A percentile compares a stretch with the other conserved stretches of the same genome.
Conservation (phyloP, 2,888 invertebrate genomes). For the Bellardia bayeri region DNA sequence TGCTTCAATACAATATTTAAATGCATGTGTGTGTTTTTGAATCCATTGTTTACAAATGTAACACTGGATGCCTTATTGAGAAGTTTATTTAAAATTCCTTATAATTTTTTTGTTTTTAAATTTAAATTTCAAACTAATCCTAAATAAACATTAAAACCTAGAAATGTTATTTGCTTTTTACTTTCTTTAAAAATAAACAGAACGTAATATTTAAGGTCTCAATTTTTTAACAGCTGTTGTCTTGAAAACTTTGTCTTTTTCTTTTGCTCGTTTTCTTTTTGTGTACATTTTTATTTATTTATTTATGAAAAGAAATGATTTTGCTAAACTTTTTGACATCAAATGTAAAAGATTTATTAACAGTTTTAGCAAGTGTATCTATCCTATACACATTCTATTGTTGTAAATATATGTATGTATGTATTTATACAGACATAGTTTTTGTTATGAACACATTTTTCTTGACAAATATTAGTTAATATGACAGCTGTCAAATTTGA, state of each 20-base stretch:
- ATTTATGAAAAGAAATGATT: slow-evolving; percentile 57
- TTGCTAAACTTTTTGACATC: slow-evolving; percentile 69
- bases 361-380: slow-evolving; percentile 42
- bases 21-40: neutral
- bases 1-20: neutral
- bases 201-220: slow-evolving; percentile 30
- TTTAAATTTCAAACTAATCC: slow-evolving; percentile 51
- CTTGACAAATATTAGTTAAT: slow-evolving; percentile 67
- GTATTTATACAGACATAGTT: slow-evolving; percentile 27
- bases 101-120: neutral
- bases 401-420: neutral
- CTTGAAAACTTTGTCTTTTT: slow-evolving; percentile 29
- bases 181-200: slow-evolving; percentile 28
- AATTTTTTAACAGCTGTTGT: slow-evolving; percentile 61
- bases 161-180: slow-evolving; percentile 34
- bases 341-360: slow-evolving; percentile 67
- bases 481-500: slow-evolving; percentile 71
- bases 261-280: slow-evolving; percentile 15
- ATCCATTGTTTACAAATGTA: slow-evolving; percentile 13
- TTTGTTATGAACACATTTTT: slow-evolving; percentile 50
- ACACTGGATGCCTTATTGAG: slow-evolving; percentile 43
- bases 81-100: slow-evolving; percentile 22
- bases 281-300: slow-evolving; percentile 12
- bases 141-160: slow-evolving; percentile 41
- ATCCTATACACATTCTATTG: slow-evolving; percentile 22